Base-by-base conservation (phyloP, 2,888 invertebrate species). In the Scaptodrosophila latifasciaeformis region DNA sequence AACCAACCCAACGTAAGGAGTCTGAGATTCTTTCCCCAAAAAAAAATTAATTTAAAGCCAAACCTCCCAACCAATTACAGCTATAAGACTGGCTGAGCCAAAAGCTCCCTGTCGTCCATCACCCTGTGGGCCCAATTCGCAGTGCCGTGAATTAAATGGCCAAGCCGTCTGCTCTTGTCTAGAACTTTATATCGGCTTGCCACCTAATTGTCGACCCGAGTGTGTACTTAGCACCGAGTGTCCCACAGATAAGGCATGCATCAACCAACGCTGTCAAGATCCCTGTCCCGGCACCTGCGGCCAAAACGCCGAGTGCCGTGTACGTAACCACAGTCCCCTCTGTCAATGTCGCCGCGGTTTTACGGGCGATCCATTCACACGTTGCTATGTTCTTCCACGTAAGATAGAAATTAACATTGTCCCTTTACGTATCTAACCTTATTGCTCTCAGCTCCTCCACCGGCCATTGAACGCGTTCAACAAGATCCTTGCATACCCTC, bases 261-360 rank as follows among this genome's bases (percentile, higher is more conserved):
- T 90, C 21, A 89, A 89, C 71, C 89, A 90, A 77, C 90, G 90
- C 85, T 93, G 92, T 75, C 83, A 85, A 43, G 89, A 92, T 84
- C 92, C 92, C 10, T 92, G 92, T 62, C 87, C 88, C 1, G 89
- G 88, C 37, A 87, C 88, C 2, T 91, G 91, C 70, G 91, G 90
- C 47, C 86, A 89, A 44, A 90, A 91, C 68, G 90, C 93, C 3
- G 89, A 90, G 68, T 94, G 94, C 77, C 89, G 90, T 82, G 92
- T 93, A 2, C 89, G 91, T 15, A 93, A 93, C 81, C 94, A 94
- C 81, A 91, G 91, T 74, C 93, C 94, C 1, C 90, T 93, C 52
- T 95, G 94, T 83, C 90, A 90, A 52, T 95, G 95, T 81, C 88
- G 89, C 50, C 85, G 86, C 64, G 90, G 91, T 47, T 92, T 89